Evolutionary conservation across 2,888 invertebrate genomes (phyloP).

Genomic region (Tetragnatha montana): DNA sequence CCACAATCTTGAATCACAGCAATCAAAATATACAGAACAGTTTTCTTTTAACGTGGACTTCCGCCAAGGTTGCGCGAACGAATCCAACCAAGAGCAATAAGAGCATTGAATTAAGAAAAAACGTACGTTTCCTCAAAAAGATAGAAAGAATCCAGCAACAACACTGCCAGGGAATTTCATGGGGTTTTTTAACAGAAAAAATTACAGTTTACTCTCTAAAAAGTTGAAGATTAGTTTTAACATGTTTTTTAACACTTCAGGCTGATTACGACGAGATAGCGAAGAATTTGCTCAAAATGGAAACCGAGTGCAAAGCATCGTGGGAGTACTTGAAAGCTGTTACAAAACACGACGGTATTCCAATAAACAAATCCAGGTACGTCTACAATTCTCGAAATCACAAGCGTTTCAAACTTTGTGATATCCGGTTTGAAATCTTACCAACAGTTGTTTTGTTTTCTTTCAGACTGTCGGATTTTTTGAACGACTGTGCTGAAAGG

Average conservation of each 20-base stretch:
- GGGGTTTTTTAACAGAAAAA: too few species aligned
- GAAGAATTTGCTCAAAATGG: conserved; percentile 89
- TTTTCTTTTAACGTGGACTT: too few species aligned
- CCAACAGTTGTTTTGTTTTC: neutral
- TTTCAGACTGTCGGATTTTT: conserved; percentile 88
- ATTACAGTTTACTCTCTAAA: too few species aligned
- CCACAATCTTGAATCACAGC: too few species aligned
- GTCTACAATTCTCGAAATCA: conserved; percentile 73
- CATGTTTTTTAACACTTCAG: conserved; percentile 76
- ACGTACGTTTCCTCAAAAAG: too few species aligned
- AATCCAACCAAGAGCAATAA: too few species aligned
- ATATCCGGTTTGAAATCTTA: neutral
- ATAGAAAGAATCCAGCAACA: too few species aligned
- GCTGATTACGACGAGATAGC: conserved; percentile 96
- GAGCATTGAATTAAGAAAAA: too few species aligned
- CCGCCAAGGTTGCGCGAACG: too few species aligned
- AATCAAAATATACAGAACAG: too few species aligned
- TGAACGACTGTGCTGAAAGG: conserved; percentile 96
- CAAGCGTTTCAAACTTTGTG: neutral
- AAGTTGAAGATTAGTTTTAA: too few species aligned
- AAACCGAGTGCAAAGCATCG: conserved; percentile 96
- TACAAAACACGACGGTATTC: conserved; percentile 92
- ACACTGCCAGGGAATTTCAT: too few species aligned
- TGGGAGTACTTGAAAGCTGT: conserved; percentile 97
- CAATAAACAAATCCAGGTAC: conserved; percentile 89